Base-by-base conservation (phyloP, 1,140 invertebrate genomes). In the Aphis gossypii region DNA sequence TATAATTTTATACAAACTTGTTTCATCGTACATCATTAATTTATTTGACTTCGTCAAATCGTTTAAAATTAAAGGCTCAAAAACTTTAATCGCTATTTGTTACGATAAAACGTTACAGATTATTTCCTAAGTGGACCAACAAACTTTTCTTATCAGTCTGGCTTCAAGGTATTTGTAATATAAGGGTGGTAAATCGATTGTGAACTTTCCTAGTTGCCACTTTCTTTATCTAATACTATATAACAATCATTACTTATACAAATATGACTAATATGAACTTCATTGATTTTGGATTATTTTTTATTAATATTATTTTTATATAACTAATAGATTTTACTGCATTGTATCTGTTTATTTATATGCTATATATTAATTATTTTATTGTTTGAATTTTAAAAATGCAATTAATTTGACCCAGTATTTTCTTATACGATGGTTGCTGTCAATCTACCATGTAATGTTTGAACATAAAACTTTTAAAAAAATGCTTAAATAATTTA, bases 121-220 rank as follows among this genome's bases (percentile, higher is more conserved):
- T 68, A 68, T 68, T 90, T 90, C 60, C 41, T 60, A 68, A 68
- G 38, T 68, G 54, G 38, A n/a, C 54, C 38, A 44, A 90, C 89
- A 90, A 90, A 90, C 54, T 90, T 89, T 90, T 41, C 89, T 90
- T 90, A 90, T 90, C 89, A 68, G 23, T 68, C 44, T 68, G 54
- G 54, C 89, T 90, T 68, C 35, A 44, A 90, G 54, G 54, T 68
- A 68, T 44, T 60, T 44, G 11, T 68, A 90, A 7, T 68, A 44
- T n/a, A 90, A 21, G 54, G 38, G 68, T 25, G 38, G 44, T 90
- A 68, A 60, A 90, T 68, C 89, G 89, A 68, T 90, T 68, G 25
- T 44, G 68, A 68, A 90, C 51, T 56, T 54, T 90, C 38, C 54
- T 60, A 90, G 54, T 90, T 56, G 35, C 25, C 46, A 46, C 86